Evolutionary conservation across 2,888 invertebrate species (phyloP).

Genomic region (Lomographa bimaculata): DNA sequence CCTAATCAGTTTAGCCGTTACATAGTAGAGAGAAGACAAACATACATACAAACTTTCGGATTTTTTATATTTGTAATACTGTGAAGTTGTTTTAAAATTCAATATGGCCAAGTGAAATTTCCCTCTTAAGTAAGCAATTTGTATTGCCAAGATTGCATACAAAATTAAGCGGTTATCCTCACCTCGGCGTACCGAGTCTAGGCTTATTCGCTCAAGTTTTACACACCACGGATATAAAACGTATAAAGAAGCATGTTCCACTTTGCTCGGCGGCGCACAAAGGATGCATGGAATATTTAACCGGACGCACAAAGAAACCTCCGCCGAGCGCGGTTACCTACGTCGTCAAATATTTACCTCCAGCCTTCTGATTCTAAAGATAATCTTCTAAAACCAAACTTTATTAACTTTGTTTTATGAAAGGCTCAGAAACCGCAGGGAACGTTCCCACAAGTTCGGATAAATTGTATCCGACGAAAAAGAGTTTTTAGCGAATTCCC

Average conservation of each 20-base stretch:
- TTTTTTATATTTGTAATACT: no score
- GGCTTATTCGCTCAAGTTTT: constrained; percentile 1
- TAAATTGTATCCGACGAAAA: constrained; percentile 6
- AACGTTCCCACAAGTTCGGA: constrained; percentile 1
- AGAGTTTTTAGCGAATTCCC: no score
- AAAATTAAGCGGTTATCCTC: no score
- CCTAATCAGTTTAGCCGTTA: no score
- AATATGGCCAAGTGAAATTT: no score
- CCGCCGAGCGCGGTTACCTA: constrained; percentile 11
- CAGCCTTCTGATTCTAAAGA: constrained; percentile 7
- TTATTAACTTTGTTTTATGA: constrained; percentile 13
- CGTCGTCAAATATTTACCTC: constrained; percentile 26
- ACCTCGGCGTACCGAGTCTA: no score
- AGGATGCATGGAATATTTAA: constrained; percentile 24
- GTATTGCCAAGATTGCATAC: no score
- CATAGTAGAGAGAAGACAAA: no score
- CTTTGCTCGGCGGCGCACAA: constrained; percentile 6
- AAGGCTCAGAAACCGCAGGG: background rate
- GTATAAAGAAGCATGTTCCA: constrained; percentile 3
- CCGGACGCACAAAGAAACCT: constrained; percentile 11
- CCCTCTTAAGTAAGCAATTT: no score
- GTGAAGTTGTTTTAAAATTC: no score
- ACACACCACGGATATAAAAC: background rate
- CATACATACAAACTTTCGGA: no score
- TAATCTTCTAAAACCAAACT: constrained; percentile 19